These are phyloP conservation scores for Himalopsyche japonica DNA, from an alignment of 2,888 invertebrate genomes.

Conservation along the genomic window DNA sequence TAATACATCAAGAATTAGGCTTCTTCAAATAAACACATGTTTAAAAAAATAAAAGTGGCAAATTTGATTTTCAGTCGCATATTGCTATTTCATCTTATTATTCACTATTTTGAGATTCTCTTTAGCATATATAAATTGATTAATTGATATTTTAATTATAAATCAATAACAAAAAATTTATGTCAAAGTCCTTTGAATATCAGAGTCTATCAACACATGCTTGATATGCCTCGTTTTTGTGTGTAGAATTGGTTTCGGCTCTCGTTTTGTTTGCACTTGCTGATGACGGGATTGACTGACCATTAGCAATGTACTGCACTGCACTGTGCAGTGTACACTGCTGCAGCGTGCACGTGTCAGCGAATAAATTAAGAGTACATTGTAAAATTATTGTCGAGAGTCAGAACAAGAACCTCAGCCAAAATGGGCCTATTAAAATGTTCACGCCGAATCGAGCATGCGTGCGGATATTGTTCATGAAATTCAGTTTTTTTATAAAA, in stretches of 20 bases:
- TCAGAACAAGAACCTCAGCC: not conserved
- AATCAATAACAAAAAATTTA: not conserved
- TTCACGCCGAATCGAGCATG: not conserved
- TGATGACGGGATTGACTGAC: constrained; percentile 9
- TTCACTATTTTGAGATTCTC: no score
- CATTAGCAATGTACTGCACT: constrained; percentile 6
- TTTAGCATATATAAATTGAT: no score
- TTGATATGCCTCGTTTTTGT: not conserved
- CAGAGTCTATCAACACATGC: not conserved
- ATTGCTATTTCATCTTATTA: no score
- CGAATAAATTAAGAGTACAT: constrained; percentile 24
- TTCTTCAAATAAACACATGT: no score
- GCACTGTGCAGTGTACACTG: not conserved
- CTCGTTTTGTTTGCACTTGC: not conserved
- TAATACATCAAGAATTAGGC: no score
- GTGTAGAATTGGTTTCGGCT: not conserved
- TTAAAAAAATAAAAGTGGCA: no score
- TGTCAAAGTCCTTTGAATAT: not conserved
- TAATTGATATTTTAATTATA: no score
- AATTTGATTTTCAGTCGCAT: no score
- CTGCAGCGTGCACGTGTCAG: constrained; percentile 17
- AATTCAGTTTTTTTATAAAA: not conserved
- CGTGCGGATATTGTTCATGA: not conserved
- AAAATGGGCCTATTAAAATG: not conserved
- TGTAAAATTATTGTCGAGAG: constrained; percentile 23